These are phyloP conservation scores for Oligia fasciuncula DNA, from an alignment of 2,888 invertebrate genomes.

Conservation along the genomic window DNA sequence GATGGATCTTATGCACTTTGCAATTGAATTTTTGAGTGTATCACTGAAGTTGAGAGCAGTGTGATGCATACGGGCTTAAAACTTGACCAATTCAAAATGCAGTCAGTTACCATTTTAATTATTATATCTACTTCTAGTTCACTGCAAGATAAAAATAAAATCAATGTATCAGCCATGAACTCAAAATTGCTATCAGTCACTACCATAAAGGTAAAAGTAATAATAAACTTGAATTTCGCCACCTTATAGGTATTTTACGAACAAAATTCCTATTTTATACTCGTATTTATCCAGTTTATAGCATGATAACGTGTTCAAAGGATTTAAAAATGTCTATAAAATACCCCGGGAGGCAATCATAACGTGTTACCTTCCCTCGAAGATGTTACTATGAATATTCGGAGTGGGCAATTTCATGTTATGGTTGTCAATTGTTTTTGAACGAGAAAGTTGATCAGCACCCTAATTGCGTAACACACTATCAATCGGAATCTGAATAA, in stretches of 20 bases:
- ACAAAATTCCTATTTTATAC: constrained; percentile 49
- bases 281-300: constrained; percentile 53
- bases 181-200: constrained; percentile 7
- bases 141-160: not conserved
- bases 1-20: not conserved
- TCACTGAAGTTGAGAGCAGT: not conserved
- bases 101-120: not conserved
- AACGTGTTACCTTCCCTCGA: constrained; percentile 5
- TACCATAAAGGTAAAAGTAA: constrained; percentile 7
- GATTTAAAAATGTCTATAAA: constrained; percentile 58
- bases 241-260: constrained; percentile 41
- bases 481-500: no score
- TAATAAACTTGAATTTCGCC: constrained; percentile 21
- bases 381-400: constrained; percentile 7
- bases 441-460: not conserved
- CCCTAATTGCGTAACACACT: no score
- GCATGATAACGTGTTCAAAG: constrained; percentile 50
- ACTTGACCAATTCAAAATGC: not conserved
- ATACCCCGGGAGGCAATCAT: constrained; percentile 34
- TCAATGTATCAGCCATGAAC: not conserved
- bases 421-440: not conserved
- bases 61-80: not conserved
- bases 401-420: not conserved
- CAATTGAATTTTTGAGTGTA: not conserved
- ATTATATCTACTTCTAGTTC: not conserved